Base-by-base conservation (phyloP, 2,113 vertebrate species). In the Rhinolophus sinicus region DNA sequence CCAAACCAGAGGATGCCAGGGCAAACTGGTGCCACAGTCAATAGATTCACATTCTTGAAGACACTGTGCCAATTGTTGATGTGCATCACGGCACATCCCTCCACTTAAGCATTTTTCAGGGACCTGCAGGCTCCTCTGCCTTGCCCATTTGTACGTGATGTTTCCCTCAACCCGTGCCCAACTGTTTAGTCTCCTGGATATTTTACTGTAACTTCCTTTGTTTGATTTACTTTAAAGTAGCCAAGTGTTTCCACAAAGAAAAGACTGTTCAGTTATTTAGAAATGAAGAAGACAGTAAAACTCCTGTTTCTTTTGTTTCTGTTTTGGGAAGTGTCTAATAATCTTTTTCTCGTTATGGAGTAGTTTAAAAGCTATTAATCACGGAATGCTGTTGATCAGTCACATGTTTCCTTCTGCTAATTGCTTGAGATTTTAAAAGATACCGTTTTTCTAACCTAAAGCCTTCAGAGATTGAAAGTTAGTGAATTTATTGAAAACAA, bases 131-230 rank as follows among this genome's bases (percentile, higher is more conserved):
- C 85, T 90, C 90, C 93, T 89, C 0, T 15, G 26, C 13, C 94
- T 78, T 5, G 84, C 95, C 98, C 97, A 64, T 89, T 95, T 69
- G 69, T 98, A 98, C 95, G 97, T 97, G 98, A 94, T 97, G 93
- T 98, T 98, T 98, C 98, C 97, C 98, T 97, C 80, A 7, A 96
- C 96, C 1, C 95, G 96, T 98, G 98, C 98, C 98, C 97, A 96
- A 97, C 97, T 98, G 98, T 98, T 98, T 98, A 98, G 98, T 98
- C 98, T 98, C 97, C 96, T 67, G 8, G 96, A 85, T 96, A 96
- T 97, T 98, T 97, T 90, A 97, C 98, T 94, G 96, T 82, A 54
- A 98, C 98, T 99, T 98, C 98, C 98, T 98, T 98, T 98, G 98
- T 98, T 98, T 98, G 97, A 98, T 97, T 83, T 56, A 95, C 98